Conservation (phyloP, 2,888 invertebrate genomes). For the Paralinhomoeus sp. region DNA sequence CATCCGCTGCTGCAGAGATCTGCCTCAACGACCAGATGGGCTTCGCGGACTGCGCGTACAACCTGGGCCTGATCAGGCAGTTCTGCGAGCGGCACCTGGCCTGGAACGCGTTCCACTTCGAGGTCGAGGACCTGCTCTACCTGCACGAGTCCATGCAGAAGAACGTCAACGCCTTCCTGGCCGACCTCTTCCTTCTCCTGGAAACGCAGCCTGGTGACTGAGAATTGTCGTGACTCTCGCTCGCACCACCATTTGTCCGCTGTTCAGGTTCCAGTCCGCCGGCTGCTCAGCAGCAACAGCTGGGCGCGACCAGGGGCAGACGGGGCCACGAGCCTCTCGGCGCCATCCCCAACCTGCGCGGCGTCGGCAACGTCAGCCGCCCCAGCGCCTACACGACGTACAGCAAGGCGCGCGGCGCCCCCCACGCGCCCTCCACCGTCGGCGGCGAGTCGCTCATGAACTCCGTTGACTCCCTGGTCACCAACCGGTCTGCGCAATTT, state of each 20-base stretch:
- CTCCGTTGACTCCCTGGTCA: conserved; percentile 5
- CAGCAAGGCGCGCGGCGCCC: too few relatives aligned
- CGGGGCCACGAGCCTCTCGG: neutral
- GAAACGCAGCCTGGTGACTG: conserved; percentile 13
- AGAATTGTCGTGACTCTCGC: neutral
- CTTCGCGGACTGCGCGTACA: conserved; percentile 30
- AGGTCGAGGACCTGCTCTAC: conserved; percentile 30
- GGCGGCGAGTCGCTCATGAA: conserved; percentile 7
- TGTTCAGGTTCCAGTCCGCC: neutral
- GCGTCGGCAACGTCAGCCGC: too few relatives aligned
- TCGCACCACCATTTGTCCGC: neutral
- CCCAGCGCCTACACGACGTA: too few relatives aligned
- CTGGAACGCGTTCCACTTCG: conserved; percentile 27
- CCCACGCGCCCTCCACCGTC: too few relatives aligned
- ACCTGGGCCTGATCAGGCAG: conserved; percentile 25
- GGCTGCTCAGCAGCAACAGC: neutral
- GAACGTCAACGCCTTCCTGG: conserved; percentile 25
- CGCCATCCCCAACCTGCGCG: neutral
- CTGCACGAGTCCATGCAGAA: conserved; percentile 19
- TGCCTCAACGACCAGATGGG: conserved; percentile 27
- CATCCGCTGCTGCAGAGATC: conserved; percentile 21
- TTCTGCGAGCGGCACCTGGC: conserved; percentile 26
- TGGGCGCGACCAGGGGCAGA: too few relatives aligned
- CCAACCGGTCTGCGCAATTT: neutral
- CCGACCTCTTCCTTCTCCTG: conserved; percentile 29